These are phyloP conservation scores for Hemichromis elongatus DNA, from an alignment of 2,113 vertebrate species.

Conservation along the genomic window DNA sequence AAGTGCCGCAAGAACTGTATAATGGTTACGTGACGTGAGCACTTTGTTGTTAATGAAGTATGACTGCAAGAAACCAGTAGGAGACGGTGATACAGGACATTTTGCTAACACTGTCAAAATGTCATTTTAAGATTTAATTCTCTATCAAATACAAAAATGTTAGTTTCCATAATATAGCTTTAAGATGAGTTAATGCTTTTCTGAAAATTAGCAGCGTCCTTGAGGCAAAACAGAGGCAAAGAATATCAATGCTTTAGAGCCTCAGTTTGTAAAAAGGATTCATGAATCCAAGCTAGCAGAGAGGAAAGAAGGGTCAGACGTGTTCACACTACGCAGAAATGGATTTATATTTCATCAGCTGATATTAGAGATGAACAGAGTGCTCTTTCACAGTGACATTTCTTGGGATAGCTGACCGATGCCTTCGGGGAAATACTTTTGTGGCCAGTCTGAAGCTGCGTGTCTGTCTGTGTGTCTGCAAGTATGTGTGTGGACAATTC, in stretches of 20 bases:
- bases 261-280: not conserved
- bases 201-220: not conserved
- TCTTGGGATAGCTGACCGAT: not conserved
- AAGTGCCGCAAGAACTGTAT: not conserved
- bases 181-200: not conserved
- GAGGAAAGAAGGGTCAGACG: not conserved
- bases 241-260: not conserved
- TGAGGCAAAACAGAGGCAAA: not conserved
- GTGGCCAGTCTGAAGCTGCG: not conserved
- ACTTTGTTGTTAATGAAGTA: not conserved
- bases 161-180: not conserved
- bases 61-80: not conserved
- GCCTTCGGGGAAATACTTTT: not conserved
- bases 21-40: not conserved
- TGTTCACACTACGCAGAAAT: not conserved
- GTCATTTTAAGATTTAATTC: not conserved
- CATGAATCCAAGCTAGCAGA: not conserved
- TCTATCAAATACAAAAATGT: not conserved
- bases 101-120: not conserved
- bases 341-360: not conserved
- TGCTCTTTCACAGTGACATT: slow-evolving; percentile 1
- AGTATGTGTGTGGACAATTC: not conserved
- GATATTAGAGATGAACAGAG: not conserved
- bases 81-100: not conserved
- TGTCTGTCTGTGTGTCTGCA: not conserved